Conservation (phyloP, 1,140 invertebrate genomes). For the Eueides isabella region DNA sequence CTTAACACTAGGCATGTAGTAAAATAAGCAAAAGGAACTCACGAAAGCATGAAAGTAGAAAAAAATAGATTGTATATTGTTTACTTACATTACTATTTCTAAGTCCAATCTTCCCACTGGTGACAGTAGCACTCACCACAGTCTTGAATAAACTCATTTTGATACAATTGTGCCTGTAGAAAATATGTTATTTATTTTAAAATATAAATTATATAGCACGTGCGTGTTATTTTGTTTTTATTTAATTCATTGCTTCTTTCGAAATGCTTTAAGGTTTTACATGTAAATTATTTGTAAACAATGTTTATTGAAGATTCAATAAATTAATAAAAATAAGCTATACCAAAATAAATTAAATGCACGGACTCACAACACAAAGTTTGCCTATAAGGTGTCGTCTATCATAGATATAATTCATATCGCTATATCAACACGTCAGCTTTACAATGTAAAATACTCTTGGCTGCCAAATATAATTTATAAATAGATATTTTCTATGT, state of each 20-base stretch:
- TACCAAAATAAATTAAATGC: background rate
- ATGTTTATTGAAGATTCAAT: too few relatives aligned
- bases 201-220: too few relatives aligned
- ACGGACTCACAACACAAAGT: background rate
- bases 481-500: background rate
- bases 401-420: background rate
- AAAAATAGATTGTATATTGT: too few relatives aligned
- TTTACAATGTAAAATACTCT: background rate
- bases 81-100: constrained; percentile 61
- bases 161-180: background rate
- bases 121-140: constrained; percentile 50
- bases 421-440: background rate
- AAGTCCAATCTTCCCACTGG: constrained; percentile 50
- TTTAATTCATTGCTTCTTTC: too few relatives aligned
- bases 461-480: background rate
- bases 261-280: too few relatives aligned
- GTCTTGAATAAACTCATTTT: constrained; percentile 61
- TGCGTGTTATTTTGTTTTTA: too few relatives aligned
- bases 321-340: too few relatives aligned
- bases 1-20: too few relatives aligned
- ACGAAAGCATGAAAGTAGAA: too few relatives aligned
- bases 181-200: background rate
- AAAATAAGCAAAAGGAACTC: too few relatives aligned
- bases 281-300: too few relatives aligned
- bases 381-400: background rate